These are phyloP conservation scores for Dromococcyx pavoninus DNA, from an alignment of 2,797 vertebrate species.

Conservation along the genomic window DNA sequence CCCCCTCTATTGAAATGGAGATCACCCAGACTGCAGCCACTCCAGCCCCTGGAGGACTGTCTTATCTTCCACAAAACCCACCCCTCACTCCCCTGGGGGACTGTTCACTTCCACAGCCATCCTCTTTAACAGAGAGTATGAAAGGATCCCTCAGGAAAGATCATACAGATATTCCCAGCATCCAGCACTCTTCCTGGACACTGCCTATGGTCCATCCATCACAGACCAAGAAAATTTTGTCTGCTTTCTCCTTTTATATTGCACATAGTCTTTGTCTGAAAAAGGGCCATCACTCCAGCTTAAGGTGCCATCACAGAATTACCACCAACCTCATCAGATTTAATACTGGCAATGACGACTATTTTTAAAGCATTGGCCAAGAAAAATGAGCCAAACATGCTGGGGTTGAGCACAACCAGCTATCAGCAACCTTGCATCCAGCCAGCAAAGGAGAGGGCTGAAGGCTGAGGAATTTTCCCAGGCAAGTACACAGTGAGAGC, in stretches of 20 bases:
- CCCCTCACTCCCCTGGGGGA: neutral
- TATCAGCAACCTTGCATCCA: neutral
- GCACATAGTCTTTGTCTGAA: neutral
- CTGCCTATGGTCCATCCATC: neutral
- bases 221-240: neutral
- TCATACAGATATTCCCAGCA: neutral
- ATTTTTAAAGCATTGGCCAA: neutral
- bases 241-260: neutral
- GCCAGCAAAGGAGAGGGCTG: neutral
- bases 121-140: fast-evolving
- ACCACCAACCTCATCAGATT: neutral
- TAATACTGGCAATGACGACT: neutral
- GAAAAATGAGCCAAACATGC: fast-evolving
- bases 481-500: neutral
- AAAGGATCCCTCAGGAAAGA: neutral
- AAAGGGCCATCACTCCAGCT: neutral
- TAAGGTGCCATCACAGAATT: neutral
- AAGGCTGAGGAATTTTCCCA: neutral
- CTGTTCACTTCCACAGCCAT: neutral
- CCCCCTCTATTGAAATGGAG: neutral
- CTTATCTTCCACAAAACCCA: neutral
- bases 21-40: neutral
- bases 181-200: neutral
- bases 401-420: neutral
- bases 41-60: neutral